These are phyloP conservation scores for Stercorarius parasiticus DNA, from an alignment of 2,113 vertebrate genomes.

Conservation along the genomic window DNA sequence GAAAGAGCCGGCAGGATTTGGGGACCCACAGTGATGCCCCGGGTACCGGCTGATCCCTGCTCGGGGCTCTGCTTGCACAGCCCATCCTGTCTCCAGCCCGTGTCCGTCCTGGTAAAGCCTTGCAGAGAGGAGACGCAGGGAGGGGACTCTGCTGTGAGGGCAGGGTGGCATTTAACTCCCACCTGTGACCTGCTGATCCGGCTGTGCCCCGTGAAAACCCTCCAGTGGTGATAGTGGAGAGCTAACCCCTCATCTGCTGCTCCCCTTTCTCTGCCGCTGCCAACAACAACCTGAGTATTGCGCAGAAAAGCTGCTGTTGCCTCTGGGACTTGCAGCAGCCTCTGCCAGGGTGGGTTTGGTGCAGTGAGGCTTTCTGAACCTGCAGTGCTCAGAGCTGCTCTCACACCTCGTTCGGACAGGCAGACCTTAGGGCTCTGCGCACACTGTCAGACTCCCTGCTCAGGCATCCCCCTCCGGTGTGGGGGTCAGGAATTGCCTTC, in stretches of 20 bases:
- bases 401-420: neutral
- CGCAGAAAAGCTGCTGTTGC: too few species aligned
- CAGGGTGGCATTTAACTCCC: neutral
- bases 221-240: rapidly evolving
- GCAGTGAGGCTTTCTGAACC: neutral
- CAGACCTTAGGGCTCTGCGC: neutral
- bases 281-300: neutral
- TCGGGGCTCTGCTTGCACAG: neutral
- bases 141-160: neutral
- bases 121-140: neutral
- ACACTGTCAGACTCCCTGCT: neutral
- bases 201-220: neutral
- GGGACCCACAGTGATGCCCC: neutral
- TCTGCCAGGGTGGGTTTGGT: neutral
- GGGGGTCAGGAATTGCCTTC: neutral
- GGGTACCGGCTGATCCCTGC: neutral
- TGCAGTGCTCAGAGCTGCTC: neutral
- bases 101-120: neutral
- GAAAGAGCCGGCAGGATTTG: neutral
- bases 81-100: neutral
- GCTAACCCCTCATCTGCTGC: neutral
- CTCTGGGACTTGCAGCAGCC: neutral
- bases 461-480: rapidly evolving
- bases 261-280: neutral
- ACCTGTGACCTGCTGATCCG: neutral